A percentile compares a stretch with the other conserved stretches of the same genome.
phyloP scores from a whole-genome alignment of 2,797 vertebrate species.

The Melanogrammus aeglefinus region DNA sequence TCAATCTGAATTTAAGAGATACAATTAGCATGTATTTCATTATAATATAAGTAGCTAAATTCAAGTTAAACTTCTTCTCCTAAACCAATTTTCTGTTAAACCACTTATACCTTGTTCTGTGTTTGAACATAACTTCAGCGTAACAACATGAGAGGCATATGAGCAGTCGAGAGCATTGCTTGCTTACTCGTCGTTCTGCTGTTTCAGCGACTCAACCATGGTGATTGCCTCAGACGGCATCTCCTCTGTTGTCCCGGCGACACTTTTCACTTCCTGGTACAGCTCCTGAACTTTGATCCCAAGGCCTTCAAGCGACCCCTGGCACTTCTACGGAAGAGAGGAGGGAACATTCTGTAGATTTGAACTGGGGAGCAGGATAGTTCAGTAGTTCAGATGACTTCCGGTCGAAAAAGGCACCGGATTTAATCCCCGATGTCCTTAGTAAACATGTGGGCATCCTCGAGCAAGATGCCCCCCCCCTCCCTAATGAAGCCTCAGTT shows the following conservation, averaged over 20 bases:
- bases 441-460: not conserved
- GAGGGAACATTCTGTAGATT: not conserved
- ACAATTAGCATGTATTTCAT: too few species aligned
- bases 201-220: constrained; percentile 53
- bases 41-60: too few species aligned
- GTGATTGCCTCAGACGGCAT: constrained; percentile 56
- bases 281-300: constrained; percentile 63
- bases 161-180: not conserved
- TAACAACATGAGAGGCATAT: not conserved
- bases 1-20: too few species aligned
- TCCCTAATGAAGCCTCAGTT: not conserved
- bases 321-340: constrained; percentile 58
- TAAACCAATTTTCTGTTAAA: too few species aligned
- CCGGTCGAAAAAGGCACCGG: not conserved
- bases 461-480: not conserved
- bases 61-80: too few species aligned
- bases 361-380: not conserved
- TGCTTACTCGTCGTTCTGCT: constrained; percentile 70
- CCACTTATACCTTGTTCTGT: too few species aligned
- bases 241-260: constrained; percentile 39
- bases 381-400: not conserved
- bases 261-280: constrained; percentile 47
- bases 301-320: constrained; percentile 55
- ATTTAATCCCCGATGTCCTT: not conserved
- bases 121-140: too few species aligned